A percentile compares a stretch with the other conserved stretches of the same genome.
These are phyloP conservation scores for Monomorium pharaonis DNA, from an alignment of 1,140 invertebrate species.

Conservation along the genomic window DNA sequence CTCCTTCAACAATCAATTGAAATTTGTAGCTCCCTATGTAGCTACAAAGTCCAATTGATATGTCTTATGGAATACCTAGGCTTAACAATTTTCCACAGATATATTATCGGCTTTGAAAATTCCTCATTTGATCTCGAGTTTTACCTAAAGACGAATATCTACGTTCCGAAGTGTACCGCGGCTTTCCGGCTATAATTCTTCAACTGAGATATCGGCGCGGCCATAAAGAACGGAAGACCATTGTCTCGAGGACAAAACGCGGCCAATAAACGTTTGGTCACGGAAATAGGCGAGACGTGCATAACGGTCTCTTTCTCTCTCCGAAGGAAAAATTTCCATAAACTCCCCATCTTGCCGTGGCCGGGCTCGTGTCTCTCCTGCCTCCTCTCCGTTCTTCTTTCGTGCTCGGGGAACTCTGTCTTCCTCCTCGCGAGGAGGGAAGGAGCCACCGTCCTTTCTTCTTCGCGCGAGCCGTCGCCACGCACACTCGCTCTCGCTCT, in stretches of 20 bases:
- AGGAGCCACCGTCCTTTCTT: conserved; percentile 31
- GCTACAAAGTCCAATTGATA: too few species aligned
- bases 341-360: conserved; percentile 72
- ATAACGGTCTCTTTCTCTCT: conserved; percentile 74
- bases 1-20: background rate
- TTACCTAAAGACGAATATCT: background rate
- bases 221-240: conserved; percentile 63
- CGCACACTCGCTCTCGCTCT: conserved; percentile 61
- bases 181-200: conserved; percentile 61
- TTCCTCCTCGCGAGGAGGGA: conserved; percentile 62
- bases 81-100: background rate
- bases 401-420: conserved; percentile 12
- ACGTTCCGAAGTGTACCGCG: conserved; percentile 5
- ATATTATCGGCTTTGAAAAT: background rate
- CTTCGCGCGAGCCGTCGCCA: conserved; percentile 2
- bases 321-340: conserved; percentile 78
- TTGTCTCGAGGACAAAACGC: conserved; percentile 69
- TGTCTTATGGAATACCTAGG: too few species aligned
- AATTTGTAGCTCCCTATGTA: too few species aligned
- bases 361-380: conserved; percentile 45
- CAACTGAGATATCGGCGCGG: conserved; percentile 61
- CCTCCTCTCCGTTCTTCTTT: conserved; percentile 42
- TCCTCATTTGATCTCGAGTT: background rate
- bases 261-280: conserved; percentile 65
- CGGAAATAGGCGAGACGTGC: conserved; percentile 66